phyloP scores from a whole-genome alignment of 2,797 vertebrate genomes.

The Tapera naevia region DNA sequence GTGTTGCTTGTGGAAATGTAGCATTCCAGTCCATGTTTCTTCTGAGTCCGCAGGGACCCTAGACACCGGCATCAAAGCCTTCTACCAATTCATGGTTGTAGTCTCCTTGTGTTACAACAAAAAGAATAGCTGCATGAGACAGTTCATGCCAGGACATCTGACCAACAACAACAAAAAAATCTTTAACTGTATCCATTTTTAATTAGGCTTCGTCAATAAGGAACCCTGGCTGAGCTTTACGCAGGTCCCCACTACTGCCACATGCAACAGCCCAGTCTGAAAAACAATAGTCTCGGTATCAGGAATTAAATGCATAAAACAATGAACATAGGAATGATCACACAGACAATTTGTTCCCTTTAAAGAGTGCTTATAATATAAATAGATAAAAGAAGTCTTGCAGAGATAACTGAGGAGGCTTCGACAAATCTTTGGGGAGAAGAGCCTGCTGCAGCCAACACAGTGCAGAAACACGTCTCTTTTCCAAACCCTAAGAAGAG shows the following conservation, averaged over 20 bases:
- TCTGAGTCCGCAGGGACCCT: not conserved
- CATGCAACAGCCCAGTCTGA: not conserved
- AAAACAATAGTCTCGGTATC: constrained; percentile 18
- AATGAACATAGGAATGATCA: not conserved
- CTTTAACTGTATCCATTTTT: constrained; percentile 53
- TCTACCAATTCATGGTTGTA: not conserved
- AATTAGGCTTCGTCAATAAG: constrained; percentile 49
- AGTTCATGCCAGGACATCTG: not conserved
- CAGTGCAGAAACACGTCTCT: rapidly evolving
- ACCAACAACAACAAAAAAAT: not conserved
- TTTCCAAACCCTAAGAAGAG: not conserved
- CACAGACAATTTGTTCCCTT: not conserved
- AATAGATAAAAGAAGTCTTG: not conserved
- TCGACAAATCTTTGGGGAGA: not conserved
- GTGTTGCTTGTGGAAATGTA: not conserved
- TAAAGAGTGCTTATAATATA: not conserved
- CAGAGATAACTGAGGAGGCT: not conserved
- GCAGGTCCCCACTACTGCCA: not conserved
- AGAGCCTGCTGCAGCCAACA: not conserved
- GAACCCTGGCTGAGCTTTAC: not conserved
- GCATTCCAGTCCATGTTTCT: not conserved
- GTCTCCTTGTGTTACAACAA: not conserved
- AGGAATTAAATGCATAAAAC: constrained; percentile 18
- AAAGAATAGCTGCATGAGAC: not conserved
- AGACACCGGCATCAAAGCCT: not conserved